These are phyloP conservation scores for Cactoblastis cactorum DNA, from an alignment of 2,888 invertebrate species.

Conservation along the genomic window DNA sequence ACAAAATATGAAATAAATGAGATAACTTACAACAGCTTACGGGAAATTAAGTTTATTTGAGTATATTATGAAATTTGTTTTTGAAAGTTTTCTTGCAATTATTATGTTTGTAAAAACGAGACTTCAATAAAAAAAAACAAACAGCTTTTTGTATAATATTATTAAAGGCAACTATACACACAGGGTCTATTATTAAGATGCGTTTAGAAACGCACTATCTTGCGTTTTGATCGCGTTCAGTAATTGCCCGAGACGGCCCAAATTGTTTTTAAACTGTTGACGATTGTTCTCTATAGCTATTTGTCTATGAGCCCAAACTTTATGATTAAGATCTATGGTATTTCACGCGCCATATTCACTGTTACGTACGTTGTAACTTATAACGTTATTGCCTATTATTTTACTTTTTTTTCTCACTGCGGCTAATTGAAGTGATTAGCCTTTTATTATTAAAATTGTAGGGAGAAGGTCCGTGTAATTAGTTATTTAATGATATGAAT, in stretches of 20 bases:
- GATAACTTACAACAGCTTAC: no score
- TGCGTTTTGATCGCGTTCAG: conserved; percentile 59
- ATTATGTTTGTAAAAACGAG: no score
- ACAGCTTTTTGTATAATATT: no score
- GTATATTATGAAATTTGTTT: no score
- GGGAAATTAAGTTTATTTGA: no score
- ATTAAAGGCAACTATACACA: conserved; percentile 22
- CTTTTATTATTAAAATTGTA: conserved; percentile 10
- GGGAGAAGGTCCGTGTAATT: conserved; percentile 10
- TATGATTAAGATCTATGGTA: conserved; percentile 59
- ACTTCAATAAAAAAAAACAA: no score
- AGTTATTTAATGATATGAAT: conserved; percentile 13
- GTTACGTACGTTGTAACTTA: conserved; percentile 19
- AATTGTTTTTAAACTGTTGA: conserved; percentile 74
- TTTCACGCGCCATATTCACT: conserved; percentile 47
- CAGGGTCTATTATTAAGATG: conserved; percentile 73
- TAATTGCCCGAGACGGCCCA: conserved; percentile 71
- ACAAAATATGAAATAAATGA: no score
- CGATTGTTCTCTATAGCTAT: conserved; percentile 74
- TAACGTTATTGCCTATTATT: conserved; percentile 20
- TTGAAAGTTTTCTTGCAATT: no score
- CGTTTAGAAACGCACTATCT: conserved; percentile 60
- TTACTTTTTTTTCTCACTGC: conserved; percentile 8
- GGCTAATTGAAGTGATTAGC: conserved; percentile 5
- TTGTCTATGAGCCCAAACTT: conserved; percentile 67